Percentiles rank a stretch among this genome's conserved stretches.
phyloP scores from a whole-genome alignment of 2,797 vertebrate genomes.

The Moxostoma hubbsi region DNA sequence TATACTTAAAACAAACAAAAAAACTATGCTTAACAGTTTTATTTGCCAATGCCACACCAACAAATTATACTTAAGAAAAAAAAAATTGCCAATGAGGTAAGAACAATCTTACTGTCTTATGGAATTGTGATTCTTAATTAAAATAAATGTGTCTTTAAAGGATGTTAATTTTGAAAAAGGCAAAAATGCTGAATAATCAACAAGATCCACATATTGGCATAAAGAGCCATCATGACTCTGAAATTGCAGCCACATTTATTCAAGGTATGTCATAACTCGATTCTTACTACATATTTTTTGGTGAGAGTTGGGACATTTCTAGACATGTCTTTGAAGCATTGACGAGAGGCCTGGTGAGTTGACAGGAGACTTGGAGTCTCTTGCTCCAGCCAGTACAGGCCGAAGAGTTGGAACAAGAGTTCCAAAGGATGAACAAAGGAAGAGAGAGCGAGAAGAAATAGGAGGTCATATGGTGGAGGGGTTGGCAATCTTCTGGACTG shows the following conservation, averaged over 20 bases:
- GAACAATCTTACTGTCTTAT: background rate
- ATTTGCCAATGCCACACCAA: no score
- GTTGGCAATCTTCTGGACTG: constrained; percentile 33
- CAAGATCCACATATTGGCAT: background rate
- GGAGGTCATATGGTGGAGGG: constrained; percentile 42
- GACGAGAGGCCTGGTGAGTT: constrained; percentile 33
- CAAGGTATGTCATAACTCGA: constrained; percentile 30
- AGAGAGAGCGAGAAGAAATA: constrained; percentile 45
- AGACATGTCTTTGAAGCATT: constrained; percentile 30
- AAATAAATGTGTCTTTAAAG: background rate
- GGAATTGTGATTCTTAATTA: background rate
- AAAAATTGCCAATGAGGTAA: no score
- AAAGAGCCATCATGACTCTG: no score
- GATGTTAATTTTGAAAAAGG: background rate
- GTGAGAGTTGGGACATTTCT: constrained; percentile 38
- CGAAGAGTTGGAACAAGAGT: constrained; percentile 33
- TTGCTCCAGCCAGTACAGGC: constrained; percentile 22
- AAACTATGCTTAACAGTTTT: background rate
- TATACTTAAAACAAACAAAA: background rate
- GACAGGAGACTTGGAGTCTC: constrained; percentile 47
- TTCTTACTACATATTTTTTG: constrained; percentile 33
- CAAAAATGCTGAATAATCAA: background rate
- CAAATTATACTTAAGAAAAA: no score
- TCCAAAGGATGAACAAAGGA: constrained; percentile 32
- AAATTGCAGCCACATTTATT: constrained; percentile 6